Evolutionary conservation across 2,888 invertebrate genomes (phyloP).

Genomic region (Leptura quadrifasciata): DNA sequence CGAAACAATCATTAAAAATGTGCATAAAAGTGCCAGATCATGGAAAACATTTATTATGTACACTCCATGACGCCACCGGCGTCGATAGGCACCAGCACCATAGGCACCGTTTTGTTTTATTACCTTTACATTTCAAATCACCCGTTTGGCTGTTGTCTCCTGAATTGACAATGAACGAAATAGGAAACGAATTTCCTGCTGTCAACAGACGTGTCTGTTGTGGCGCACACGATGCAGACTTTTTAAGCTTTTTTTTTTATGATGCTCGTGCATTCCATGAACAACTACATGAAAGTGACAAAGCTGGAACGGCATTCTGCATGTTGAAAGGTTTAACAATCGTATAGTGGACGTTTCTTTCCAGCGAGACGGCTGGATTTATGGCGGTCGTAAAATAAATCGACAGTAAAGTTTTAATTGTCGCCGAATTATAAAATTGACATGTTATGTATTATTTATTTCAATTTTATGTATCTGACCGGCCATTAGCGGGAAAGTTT

Average conservation of each 20-base stretch:
- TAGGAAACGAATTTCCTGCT: conserved; percentile 35
- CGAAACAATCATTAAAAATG: too few relatives aligned
- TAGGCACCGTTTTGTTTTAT: not conserved
- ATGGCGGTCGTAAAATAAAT: conserved; percentile 3
- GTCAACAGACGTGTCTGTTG: conserved; percentile 36
- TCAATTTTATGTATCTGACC: not conserved
- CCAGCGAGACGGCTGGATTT: not conserved
- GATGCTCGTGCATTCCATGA: not conserved
- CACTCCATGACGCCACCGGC: not conserved
- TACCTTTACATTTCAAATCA: conserved; percentile 12
- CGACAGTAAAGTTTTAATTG: not conserved
- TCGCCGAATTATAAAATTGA: not conserved
- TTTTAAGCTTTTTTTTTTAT: conserved; percentile 13
- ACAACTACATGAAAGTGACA: conserved; percentile 2
- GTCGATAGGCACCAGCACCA: not conserved
- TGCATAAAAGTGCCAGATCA: too few relatives aligned
- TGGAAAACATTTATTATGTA: too few relatives aligned
- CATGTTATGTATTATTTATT: not conserved
- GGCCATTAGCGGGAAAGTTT: not conserved
- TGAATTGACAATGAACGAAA: conserved; percentile 29
- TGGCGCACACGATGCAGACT: conserved; percentile 21
- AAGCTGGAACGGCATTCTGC: not conserved
- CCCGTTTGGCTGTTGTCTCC: conserved; percentile 15
- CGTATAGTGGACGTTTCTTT: not conserved
- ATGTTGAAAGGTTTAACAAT: not conserved